phyloP scores from a whole-genome alignment of 2,113 vertebrate species.

The Nesoenas mayeri region DNA sequence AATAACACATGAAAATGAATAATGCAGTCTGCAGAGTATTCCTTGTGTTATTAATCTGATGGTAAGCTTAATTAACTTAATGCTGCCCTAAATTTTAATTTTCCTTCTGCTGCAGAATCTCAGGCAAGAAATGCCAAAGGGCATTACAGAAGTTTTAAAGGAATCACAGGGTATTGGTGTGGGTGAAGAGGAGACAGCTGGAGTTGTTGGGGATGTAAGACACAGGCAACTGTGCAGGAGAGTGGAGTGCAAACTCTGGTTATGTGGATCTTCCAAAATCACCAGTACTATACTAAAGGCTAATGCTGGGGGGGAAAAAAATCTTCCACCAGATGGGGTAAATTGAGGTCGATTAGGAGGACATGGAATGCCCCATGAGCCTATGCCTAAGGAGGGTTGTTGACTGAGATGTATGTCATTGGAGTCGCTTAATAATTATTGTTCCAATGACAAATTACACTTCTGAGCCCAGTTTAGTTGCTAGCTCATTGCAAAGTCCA shows the following conservation, averaged over 20 bases:
- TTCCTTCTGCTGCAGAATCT: slow-evolving; percentile 1
- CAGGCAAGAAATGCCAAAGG: neutral
- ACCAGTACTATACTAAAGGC: neutral
- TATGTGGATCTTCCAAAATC: neutral
- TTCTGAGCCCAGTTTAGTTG: neutral
- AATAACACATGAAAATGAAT: slow-evolving; percentile 60
- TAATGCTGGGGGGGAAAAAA: neutral
- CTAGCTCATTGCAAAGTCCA: neutral
- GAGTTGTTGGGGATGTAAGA: neutral
- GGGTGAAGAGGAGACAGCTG: neutral
- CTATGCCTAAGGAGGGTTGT: neutral
- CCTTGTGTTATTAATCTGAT: slow-evolving; percentile 43
- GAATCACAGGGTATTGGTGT: neutral
- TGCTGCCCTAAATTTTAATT: slow-evolving; percentile 26
- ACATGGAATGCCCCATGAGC: neutral
- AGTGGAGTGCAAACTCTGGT: neutral
- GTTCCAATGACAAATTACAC: neutral
- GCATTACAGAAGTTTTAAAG: neutral
- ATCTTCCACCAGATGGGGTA: neutral
- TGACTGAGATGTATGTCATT: fast-evolving
- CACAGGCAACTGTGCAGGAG: fast-evolving
- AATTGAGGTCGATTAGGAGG: neutral
- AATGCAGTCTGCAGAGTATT: slow-evolving; percentile 26
- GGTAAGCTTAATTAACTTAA: slow-evolving; percentile 52
- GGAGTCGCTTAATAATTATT: neutral